Conservation (phyloP, 1,140 invertebrate genomes). For the Acyrthosiphon pisum region DNA sequence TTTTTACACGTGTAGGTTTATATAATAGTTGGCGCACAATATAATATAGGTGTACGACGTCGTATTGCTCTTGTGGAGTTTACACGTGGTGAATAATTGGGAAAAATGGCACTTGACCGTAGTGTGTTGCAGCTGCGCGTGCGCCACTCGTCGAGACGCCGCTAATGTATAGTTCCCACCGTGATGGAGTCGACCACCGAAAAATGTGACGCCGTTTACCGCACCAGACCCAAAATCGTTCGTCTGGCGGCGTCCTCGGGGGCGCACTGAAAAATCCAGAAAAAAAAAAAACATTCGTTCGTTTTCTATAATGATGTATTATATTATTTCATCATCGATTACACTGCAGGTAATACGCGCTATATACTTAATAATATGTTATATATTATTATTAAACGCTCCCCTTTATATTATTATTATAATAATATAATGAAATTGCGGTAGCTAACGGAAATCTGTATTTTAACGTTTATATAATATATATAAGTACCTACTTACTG, state of each 20-base stretch:
- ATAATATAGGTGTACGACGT: too few relatives aligned
- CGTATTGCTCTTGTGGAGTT: background rate
- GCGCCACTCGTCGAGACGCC: background rate
- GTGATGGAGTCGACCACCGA: background rate
- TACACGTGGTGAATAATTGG: slow-evolving; percentile 1
- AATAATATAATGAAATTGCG: background rate
- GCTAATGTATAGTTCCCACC: background rate
- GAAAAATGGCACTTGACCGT: background rate
- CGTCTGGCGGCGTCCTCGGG: background rate
- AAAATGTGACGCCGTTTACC: background rate
- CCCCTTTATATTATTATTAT: background rate
- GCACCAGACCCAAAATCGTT: background rate
- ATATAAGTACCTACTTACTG: background rate
- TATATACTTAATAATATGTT: background rate
- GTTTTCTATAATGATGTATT: background rate
- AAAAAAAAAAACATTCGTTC: background rate
- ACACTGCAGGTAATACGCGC: background rate
- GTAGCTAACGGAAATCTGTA: background rate
- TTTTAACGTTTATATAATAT: background rate
- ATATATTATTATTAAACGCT: background rate
- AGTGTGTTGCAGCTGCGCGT: background rate
- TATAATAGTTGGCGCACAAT: background rate
- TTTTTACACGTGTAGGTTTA: background rate
- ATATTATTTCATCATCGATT: background rate
- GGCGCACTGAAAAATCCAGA: background rate